Conservation (phyloP, 2,797 vertebrate species). For the Sebastiscus tertius region DNA sequence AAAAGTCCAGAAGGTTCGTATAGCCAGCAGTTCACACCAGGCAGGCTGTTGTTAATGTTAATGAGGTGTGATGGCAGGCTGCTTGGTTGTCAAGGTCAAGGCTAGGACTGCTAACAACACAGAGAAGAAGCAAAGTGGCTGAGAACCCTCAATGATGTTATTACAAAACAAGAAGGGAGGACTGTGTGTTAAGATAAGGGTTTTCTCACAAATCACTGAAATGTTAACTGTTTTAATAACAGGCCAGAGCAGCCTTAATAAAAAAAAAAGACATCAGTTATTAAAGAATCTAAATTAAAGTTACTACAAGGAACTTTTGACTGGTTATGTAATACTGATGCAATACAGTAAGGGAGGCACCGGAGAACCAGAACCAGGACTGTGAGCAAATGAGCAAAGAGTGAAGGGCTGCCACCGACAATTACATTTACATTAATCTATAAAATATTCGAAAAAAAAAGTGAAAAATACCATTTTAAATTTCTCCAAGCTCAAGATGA, state of each 20-base stretch:
- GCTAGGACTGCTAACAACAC: conserved; percentile 42
- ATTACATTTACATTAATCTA: too few relatives aligned
- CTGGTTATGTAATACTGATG: neutral
- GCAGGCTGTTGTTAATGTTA: conserved; percentile 73
- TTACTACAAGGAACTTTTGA: neutral
- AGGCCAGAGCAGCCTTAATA: neutral
- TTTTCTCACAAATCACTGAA: neutral
- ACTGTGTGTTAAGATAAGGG: neutral
- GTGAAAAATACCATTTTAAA: too few relatives aligned
- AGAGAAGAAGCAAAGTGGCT: conserved; percentile 1
- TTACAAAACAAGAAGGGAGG: neutral
- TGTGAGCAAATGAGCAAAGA: too few relatives aligned
- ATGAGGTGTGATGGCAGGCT: conserved; percentile 70
- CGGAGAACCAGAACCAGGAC: too few relatives aligned
- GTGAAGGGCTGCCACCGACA: too few relatives aligned
- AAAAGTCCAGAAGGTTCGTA: conserved; percentile 73
- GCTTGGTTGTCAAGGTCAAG: conserved; percentile 76
- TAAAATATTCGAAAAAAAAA: too few relatives aligned
- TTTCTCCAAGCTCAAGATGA: too few relatives aligned
- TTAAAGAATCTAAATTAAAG: neutral
- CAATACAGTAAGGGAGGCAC: too few relatives aligned
- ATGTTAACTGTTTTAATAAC: neutral
- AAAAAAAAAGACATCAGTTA: neutral
- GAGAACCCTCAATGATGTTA: neutral
- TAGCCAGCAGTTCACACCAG: conserved; percentile 64